phyloP scores from a whole-genome alignment of 2,888 invertebrate genomes.

The Calephelis perditalis region DNA sequence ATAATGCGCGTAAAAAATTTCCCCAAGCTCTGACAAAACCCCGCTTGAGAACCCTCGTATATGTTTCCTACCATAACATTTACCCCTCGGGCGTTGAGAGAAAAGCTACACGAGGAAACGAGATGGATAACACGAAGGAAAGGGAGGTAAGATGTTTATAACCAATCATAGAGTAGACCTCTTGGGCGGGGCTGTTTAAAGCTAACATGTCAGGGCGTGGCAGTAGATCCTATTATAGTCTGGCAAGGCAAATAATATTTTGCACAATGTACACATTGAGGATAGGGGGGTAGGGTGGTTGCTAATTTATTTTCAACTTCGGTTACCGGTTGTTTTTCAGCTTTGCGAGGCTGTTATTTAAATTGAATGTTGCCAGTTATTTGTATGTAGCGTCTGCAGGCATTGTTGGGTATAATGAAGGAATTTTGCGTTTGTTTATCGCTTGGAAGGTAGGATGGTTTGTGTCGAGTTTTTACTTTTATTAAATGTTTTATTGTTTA shows the following conservation, averaged over 20 bases:
- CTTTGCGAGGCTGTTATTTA: slow-evolving; percentile 77
- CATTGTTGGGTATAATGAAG: slow-evolving; percentile 68
- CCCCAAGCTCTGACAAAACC: slow-evolving; percentile 59
- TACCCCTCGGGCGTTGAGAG: slow-evolving; percentile 75
- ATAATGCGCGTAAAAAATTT: slow-evolving; percentile 73
- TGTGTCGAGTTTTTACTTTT: slow-evolving; percentile 25
- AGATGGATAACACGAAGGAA: slow-evolving; percentile 35
- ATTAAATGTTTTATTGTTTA: slow-evolving; percentile 14
- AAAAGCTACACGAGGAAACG: slow-evolving; percentile 62
- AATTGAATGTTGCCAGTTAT: slow-evolving; percentile 73
- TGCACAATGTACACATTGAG: slow-evolving; percentile 84
- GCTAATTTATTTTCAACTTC: slow-evolving; percentile 78
- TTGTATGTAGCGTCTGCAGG: slow-evolving; percentile 66
- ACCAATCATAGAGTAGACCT: slow-evolving; percentile 50
- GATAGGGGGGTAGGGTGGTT: slow-evolving; percentile 51
- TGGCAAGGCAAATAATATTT: slow-evolving; percentile 86
- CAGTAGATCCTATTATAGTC: slow-evolving; percentile 77
- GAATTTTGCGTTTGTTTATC: slow-evolving; percentile 54
- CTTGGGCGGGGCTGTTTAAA: slow-evolving; percentile 64
- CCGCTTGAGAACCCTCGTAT: slow-evolving; percentile 72
- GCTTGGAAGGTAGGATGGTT: slow-evolving; percentile 34
- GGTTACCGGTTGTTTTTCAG: slow-evolving; percentile 78
- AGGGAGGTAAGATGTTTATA: slow-evolving; percentile 38
- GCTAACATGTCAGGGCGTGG: slow-evolving; percentile 78
- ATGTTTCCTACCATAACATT: slow-evolving; percentile 78